A percentile compares a stretch with the other conserved stretches of the same genome.
phyloP scores from a whole-genome alignment of 2,797 vertebrate genomes.

The Calcarius lapponicus region DNA sequence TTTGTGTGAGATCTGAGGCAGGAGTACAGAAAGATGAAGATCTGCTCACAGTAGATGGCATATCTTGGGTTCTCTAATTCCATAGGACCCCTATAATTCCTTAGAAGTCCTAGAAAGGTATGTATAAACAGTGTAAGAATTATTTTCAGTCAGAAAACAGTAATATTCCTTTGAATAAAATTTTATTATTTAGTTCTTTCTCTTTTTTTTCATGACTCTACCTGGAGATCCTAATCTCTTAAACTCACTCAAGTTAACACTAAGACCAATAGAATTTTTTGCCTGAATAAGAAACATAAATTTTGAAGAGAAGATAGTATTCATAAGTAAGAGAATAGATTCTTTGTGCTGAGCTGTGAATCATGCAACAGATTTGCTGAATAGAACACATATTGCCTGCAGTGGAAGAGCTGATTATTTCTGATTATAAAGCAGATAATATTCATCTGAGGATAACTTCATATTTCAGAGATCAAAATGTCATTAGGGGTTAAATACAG shows the following conservation, averaged over 20 bases:
- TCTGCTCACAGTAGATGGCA: neutral
- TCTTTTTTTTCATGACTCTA: fast-evolving
- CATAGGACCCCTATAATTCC: neutral
- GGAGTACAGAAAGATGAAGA: neutral
- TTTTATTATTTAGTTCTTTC: neutral
- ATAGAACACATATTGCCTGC: constrained; percentile 12
- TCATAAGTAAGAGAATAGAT: neutral
- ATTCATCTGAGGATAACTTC: neutral
- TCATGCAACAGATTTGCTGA: neutral
- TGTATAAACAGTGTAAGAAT: neutral
- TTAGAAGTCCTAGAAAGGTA: neutral
- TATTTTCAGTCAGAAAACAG: neutral
- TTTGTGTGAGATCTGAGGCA: neutral
- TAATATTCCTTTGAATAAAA: neutral
- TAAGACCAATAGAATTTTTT: neutral
- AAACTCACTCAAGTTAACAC: neutral
- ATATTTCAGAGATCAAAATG: constrained; percentile 27
- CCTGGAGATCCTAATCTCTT: neutral
- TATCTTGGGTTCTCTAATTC: neutral
- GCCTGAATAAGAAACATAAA: neutral
- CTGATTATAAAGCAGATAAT: neutral
- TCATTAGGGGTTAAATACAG: neutral
- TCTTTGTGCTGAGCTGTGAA: neutral
- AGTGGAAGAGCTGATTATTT: constrained; percentile 25
- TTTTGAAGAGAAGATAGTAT: neutral